Evolutionary conservation across 1,140 invertebrate genomes (phyloP).

Genomic region (Hormaphis cornu): DNA sequence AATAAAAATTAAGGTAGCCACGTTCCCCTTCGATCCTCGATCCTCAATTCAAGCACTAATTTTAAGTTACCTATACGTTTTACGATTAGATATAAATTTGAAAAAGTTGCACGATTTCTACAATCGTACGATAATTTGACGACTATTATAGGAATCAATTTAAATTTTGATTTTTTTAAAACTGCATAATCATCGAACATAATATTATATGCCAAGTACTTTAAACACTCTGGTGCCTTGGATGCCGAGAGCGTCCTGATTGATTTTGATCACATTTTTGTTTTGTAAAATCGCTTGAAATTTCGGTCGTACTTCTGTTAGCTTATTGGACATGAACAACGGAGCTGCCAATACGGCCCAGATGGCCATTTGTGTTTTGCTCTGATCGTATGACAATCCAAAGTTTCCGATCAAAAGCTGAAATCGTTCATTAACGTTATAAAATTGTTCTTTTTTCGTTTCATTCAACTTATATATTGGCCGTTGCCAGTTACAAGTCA

Average conservation of each 20-base stretch:
- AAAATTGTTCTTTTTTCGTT: too few species aligned
- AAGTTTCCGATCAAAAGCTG: slow-evolving; percentile 77
- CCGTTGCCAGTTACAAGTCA: too few species aligned
- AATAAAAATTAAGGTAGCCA: too few species aligned
- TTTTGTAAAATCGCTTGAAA: slow-evolving; percentile 70
- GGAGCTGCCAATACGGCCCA: slow-evolving; percentile 84
- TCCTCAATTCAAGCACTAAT: too few species aligned
- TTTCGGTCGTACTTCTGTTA: slow-evolving; percentile 65
- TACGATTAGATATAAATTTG: too few species aligned
- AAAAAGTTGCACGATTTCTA: not conserved
- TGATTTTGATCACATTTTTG: slow-evolving; percentile 59
- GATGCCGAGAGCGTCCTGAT: slow-evolving; percentile 73
- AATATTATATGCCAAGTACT: slow-evolving; percentile 35
- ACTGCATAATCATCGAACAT: too few species aligned
- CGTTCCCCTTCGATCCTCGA: too few species aligned
- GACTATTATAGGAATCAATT: not conserved
- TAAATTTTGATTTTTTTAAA: not conserved
- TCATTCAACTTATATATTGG: too few species aligned
- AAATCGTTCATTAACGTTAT: too few species aligned
- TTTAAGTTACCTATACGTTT: too few species aligned
- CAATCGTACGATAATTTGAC: not conserved
- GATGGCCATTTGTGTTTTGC: slow-evolving; percentile 76
- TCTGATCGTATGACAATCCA: slow-evolving; percentile 72
- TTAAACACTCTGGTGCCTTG: slow-evolving; percentile 49
- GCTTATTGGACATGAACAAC: slow-evolving; percentile 77